Base-by-base conservation (phyloP, 2,113 vertebrate genomes). In the Triplophysa dalaica region DNA sequence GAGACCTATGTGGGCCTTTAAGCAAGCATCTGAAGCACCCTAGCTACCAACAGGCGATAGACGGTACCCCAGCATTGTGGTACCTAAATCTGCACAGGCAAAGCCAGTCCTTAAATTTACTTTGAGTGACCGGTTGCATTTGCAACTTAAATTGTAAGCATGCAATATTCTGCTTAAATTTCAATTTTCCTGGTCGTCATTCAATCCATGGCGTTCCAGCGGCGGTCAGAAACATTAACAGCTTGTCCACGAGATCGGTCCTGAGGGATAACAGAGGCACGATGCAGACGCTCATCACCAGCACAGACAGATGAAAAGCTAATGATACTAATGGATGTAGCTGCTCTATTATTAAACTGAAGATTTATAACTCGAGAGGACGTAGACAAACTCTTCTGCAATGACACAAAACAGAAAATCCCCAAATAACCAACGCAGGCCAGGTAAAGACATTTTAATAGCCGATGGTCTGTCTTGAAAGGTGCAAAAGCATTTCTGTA, bases 291-390 rank as follows among this genome's bases (percentile, higher is more conserved):
- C 48, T 24, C 13, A 45, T 82, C 72, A 79, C 48, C 56, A 22
- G 29, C 26, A 22, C 54, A 68, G 65, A 63, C 12, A 63, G 69
- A 75, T 22, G n/a, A 70, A 56, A 50, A 80, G 66, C 48, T 26
- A 64, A 61, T 33, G 58, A 43, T 8, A 0, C 45, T 65, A 83
- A 77, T 76, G 52, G n/a, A 52, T 67, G 60, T 77, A 70, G 64
- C 50, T 60, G 65, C 19, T 41, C 67, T n/a, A n/a, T 17, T 75
- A 26, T 75, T 29, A 38, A 38, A 75, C 64, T 52, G 38, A 75
- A 26, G 12, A 68, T 9, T 1, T 12, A 68, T 50, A 62, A 54
- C 8, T 13, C 16, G 5, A 65, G 12, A 19, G 17, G 8, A 19
- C 45, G 12, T 21, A 58, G 48, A 60, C 10, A 65, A 70, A 56